phyloP scores from a whole-genome alignment of 1,140 invertebrate species.

The Caenorhabditis remanei region DNA sequence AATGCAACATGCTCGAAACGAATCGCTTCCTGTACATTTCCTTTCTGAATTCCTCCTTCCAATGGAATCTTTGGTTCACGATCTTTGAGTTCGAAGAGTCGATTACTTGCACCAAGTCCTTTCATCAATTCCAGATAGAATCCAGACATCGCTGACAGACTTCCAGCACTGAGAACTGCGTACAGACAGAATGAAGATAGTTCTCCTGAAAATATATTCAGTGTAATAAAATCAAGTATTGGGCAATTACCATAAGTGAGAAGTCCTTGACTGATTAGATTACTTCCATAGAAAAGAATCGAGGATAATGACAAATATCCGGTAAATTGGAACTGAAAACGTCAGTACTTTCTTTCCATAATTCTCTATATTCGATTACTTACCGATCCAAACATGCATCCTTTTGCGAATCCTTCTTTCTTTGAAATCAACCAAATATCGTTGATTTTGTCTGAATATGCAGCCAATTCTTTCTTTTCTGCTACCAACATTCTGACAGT shows the following conservation, averaged over 20 bases:
- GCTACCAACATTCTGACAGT: constrained; percentile 93
- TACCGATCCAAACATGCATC: constrained; percentile 92
- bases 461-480: constrained; percentile 85
- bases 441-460: constrained; percentile 84
- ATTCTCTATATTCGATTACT: constrained; percentile 71
- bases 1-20: constrained; percentile 80
- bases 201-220: constrained; percentile 65
- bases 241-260: constrained; percentile 88
- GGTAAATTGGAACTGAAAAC: constrained; percentile 87
- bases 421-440: constrained; percentile 86
- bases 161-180: constrained; percentile 72
- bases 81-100: constrained; percentile 91
- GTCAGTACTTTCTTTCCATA: background rate
- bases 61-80: constrained; percentile 84
- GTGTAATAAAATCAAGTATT: background rate
- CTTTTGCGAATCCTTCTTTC: constrained; percentile 88
- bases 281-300: constrained; percentile 92
- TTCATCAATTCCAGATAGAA: constrained; percentile 94
- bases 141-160: constrained; percentile 82
- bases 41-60: constrained; percentile 73
- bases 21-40: constrained; percentile 82
- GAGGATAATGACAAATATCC: constrained; percentile 92
- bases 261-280: constrained; percentile 86
- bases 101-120: constrained; percentile 88
- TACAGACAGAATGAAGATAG: constrained; percentile 76